phyloP scores from a whole-genome alignment of 1,140 invertebrate genomes.

The Drosophila saltans region DNA sequence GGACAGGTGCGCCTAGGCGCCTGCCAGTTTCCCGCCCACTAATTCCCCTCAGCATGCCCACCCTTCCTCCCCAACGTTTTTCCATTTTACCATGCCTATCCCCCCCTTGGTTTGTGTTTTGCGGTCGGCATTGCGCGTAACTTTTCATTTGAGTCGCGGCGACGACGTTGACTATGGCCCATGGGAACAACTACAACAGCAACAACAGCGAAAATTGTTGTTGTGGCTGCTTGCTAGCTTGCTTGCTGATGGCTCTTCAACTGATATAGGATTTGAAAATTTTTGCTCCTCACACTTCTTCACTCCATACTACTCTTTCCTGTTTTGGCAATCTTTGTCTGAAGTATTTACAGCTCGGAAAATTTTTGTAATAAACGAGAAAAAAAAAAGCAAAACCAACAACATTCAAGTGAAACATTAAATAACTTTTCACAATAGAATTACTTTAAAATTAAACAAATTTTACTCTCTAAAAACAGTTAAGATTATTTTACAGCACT shows the following conservation, averaged over 20 bases:
- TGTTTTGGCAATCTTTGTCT: neutral
- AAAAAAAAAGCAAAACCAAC: neutral
- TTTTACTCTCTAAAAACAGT: neutral
- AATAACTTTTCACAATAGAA: constrained; percentile 1
- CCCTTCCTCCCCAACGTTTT: neutral
- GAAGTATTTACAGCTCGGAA: neutral
- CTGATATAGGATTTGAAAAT: constrained; percentile 16
- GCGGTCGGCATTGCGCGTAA: constrained; percentile 41
- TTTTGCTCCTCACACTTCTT: constrained; percentile 16
- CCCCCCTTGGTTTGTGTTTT: neutral
- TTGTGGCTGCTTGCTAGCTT: constrained; percentile 15
- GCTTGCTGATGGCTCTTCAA: constrained; percentile 22
- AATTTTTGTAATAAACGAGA: neutral
- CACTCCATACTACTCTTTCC: neutral
- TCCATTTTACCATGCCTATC: neutral
- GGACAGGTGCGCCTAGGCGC: constrained; percentile 57
- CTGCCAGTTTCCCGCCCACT: constrained; percentile 1
- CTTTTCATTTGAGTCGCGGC: constrained; percentile 48
- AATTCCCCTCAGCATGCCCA: neutral
- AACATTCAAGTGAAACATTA: neutral
- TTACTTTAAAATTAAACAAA: neutral
- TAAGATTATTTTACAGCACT: too few relatives aligned
- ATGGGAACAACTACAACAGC: constrained; percentile 16
- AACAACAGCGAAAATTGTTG: constrained; percentile 11
- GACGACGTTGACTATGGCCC: constrained; percentile 44